A percentile compares a stretch with the other conserved stretches of the same genome.
Conservation (phyloP, 2,888 invertebrate species). For the Colletes collaris region DNA sequence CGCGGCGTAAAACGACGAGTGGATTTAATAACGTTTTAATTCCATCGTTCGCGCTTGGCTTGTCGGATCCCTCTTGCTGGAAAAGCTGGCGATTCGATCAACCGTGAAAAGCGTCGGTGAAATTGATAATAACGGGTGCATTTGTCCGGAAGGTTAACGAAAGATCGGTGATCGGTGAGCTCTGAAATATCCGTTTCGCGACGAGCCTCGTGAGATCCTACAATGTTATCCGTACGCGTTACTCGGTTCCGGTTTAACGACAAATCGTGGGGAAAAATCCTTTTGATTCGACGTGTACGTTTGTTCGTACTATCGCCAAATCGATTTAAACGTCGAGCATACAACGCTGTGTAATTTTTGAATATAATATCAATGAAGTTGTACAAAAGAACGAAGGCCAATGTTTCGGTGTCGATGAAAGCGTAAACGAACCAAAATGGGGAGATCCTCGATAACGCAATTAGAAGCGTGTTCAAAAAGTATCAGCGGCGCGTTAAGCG, state of each 20-base stretch:
- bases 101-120: slow-evolving; percentile 34
- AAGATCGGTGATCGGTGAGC: slow-evolving; percentile 31
- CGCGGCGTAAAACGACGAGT: slow-evolving; percentile 31
- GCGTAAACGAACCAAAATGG: not conserved
- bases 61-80: slow-evolving; percentile 15
- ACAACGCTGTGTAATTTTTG: too few species aligned
- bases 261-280: slow-evolving; percentile 1
- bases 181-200: slow-evolving; percentile 31
- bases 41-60: slow-evolving; percentile 39
- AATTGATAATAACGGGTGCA: slow-evolving; percentile 54
- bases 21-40: slow-evolving; percentile 64
- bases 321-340: too few species aligned
- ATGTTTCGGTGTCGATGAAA: not conserved
- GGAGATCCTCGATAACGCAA: not conserved
- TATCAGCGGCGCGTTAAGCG: slow-evolving; percentile 15
- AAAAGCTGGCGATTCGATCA: slow-evolving; percentile 44
- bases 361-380: too few species aligned
- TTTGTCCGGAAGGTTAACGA: slow-evolving; percentile 43
- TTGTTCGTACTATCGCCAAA: not conserved
- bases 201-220: not conserved
- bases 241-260: not conserved
- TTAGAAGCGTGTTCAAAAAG: slow-evolving; percentile 4
- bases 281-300: slow-evolving; percentile 4
- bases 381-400: not conserved
- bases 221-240: slow-evolving; percentile 11